Evolutionary conservation across 2,888 invertebrate genomes (phyloP).

Genomic region (Melanargia galathea): DNA sequence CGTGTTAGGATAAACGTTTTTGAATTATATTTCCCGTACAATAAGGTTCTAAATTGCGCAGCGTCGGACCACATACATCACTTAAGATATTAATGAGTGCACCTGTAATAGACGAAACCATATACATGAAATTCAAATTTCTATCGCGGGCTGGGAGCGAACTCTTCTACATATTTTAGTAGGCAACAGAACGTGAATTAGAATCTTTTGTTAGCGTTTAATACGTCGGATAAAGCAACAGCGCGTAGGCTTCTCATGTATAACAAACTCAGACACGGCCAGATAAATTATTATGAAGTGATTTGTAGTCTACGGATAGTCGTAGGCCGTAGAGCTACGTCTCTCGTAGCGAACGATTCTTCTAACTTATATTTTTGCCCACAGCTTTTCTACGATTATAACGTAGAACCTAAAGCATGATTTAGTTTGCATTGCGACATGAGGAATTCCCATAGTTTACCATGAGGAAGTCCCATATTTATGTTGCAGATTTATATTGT

Average conservation of each 20-base stretch:
- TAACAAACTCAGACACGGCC: not conserved
- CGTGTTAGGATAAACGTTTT: conserved; percentile 37
- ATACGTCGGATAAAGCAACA: conserved; percentile 63
- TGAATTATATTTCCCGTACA: conserved; percentile 43
- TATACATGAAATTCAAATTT: conserved; percentile 83
- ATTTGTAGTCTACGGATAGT: conserved; percentile 7
- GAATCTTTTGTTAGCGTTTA: conserved; percentile 81
- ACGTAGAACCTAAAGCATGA: not conserved
- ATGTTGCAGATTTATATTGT: no score
- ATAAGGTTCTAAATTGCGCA: conserved; percentile 59
- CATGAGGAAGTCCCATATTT: no score
- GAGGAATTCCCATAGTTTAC: no score
- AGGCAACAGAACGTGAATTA: conserved; percentile 81
- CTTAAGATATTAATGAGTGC: conserved; percentile 82
- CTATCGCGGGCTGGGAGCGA: conserved; percentile 74
- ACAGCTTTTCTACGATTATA: not conserved
- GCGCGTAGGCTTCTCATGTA: not conserved
- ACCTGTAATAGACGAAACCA: conserved; percentile 82
- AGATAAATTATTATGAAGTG: not conserved
- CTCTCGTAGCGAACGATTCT: conserved; percentile 32
- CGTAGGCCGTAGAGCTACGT: conserved; percentile 35
- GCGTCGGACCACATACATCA: conserved; percentile 67
- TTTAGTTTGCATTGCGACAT: no score
- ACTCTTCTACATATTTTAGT: conserved; percentile 81
- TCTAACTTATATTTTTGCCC: conserved; percentile 2